These are phyloP conservation scores for Melanaphis sacchari DNA, from an alignment of 1,140 invertebrate genomes.

Conservation along the genomic window DNA sequence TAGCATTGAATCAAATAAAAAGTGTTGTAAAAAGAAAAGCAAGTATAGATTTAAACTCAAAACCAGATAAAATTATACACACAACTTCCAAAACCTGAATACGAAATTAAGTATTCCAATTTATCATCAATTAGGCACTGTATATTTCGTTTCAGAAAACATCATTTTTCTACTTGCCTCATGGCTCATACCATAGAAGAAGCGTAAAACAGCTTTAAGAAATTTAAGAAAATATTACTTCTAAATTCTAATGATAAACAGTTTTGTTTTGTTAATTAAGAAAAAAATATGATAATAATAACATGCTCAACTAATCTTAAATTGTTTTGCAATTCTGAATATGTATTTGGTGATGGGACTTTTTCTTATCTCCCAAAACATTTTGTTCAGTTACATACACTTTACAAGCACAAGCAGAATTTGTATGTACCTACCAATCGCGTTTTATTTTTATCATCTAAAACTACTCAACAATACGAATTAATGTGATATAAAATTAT, in stretches of 20 bases:
- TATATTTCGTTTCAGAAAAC: neutral
- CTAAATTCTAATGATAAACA: too few species aligned
- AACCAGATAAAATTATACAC: neutral
- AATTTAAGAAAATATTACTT: neutral
- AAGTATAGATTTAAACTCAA: neutral
- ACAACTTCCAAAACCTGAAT: neutral
- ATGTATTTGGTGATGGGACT: neutral
- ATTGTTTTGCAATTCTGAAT: neutral
- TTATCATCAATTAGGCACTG: neutral
- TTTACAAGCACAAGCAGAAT: neutral
- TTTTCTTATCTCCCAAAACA: neutral
- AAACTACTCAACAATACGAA: neutral
- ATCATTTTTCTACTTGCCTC: neutral
- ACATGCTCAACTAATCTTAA: neutral
- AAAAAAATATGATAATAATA: conserved; percentile 16
- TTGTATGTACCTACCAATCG: neutral
- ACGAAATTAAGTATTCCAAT: neutral
- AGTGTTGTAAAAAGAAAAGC: neutral
- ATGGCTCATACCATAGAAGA: neutral
- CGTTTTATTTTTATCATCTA: neutral
- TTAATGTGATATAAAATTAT: too few species aligned
- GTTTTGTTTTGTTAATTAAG: conserved; percentile 11
- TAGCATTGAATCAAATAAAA: neutral
- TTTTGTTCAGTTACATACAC: neutral
- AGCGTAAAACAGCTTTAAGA: neutral